phyloP scores from a whole-genome alignment of 2,797 vertebrate species.

The Acipenser transmontanus region DNA sequence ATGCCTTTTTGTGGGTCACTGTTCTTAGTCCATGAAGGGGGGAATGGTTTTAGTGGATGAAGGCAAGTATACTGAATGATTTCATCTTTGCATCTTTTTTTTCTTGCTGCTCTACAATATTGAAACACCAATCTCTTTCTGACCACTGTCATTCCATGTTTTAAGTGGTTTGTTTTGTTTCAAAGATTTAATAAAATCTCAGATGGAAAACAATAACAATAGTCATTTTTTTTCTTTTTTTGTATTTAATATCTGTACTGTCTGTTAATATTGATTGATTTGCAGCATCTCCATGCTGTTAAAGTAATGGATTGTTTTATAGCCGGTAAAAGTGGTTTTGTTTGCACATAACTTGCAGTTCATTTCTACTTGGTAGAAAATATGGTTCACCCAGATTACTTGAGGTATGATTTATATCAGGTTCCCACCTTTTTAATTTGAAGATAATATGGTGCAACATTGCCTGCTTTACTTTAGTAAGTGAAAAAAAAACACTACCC shows the following conservation, averaged over 20 bases:
- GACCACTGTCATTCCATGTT: conserved; percentile 17
- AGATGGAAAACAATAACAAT: conserved; percentile 4
- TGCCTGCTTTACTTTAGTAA: too few species aligned
- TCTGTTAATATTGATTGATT: neutral
- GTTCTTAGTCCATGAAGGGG: too few species aligned
- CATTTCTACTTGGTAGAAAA: too few species aligned
- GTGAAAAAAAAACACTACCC: too few species aligned
- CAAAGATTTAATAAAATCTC: conserved; percentile 13
- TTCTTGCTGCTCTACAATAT: conserved; percentile 10
- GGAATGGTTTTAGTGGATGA: neutral
- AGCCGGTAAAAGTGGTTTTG: neutral
- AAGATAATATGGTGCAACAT: too few species aligned
- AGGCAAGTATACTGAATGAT: too few species aligned
- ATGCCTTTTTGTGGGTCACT: too few species aligned
- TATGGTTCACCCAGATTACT: too few species aligned
- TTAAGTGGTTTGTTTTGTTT: conserved; percentile 15
- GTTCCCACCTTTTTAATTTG: too few species aligned
- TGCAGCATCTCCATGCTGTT: neutral
- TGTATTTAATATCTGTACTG: neutral
- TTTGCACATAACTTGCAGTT: neutral
- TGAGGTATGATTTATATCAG: too few species aligned
- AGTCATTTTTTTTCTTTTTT: neutral
- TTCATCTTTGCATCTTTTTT: neutral
- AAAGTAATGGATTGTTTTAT: neutral
- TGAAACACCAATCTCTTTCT: conserved; percentile 4